Evolutionary conservation across 2,113 vertebrate genomes (phyloP).

Genomic region (Psephotus haematonotus): DNA sequence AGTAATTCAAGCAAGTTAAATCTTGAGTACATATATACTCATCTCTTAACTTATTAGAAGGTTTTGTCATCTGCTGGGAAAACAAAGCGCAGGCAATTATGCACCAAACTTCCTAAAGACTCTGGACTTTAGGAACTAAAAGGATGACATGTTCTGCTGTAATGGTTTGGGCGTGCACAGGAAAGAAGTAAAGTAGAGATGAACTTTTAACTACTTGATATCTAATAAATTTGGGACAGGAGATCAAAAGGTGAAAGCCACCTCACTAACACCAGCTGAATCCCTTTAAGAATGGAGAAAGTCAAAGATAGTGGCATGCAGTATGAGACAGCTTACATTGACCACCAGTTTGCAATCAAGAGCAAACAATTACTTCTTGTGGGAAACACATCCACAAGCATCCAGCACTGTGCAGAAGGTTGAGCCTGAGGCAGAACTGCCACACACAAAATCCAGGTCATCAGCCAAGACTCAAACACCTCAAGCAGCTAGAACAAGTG

Average conservation of each 20-base stretch:
- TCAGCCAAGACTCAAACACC: background rate
- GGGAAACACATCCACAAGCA: background rate
- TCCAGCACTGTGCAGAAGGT: background rate
- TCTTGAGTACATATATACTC: background rate
- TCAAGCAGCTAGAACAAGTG: background rate
- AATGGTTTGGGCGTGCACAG: background rate
- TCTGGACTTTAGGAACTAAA: background rate
- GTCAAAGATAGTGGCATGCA: background rate
- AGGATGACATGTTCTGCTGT: background rate
- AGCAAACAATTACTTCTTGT: background rate
- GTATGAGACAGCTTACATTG: background rate
- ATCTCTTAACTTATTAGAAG: background rate
- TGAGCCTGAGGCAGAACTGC: background rate
- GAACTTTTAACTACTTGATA: background rate
- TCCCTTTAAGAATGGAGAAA: background rate
- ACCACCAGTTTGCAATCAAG: background rate
- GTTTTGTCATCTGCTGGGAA: background rate
- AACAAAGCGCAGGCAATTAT: background rate
- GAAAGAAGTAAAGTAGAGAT: background rate
- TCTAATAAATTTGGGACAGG: background rate
- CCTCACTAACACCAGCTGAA: background rate
- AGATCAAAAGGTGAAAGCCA: background rate
- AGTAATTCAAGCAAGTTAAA: background rate
- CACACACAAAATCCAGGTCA: background rate
- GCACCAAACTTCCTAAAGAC: background rate